Evolutionary conservation across 2,113 vertebrate species (phyloP).

Genomic region (Actenoides hombroni): DNA sequence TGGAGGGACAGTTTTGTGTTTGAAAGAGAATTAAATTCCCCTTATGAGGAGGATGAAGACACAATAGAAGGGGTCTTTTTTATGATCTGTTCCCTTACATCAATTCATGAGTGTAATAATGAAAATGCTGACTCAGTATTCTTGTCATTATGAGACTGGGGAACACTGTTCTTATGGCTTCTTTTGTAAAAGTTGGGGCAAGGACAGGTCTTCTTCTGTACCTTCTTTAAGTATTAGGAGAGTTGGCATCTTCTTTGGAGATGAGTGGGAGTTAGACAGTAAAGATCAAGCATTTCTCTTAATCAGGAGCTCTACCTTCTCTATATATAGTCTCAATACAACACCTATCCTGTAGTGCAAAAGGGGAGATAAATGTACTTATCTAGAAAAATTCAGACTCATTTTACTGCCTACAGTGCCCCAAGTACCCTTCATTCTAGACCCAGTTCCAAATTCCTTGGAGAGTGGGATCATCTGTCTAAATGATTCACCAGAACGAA

Average conservation of each 20-base stretch:
- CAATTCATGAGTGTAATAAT: not conserved
- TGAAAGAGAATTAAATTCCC: not conserved
- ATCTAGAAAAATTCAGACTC: not conserved
- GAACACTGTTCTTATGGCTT: not conserved
- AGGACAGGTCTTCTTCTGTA: not conserved
- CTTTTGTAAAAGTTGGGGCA: not conserved
- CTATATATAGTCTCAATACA: not conserved
- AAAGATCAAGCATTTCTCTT: not conserved
- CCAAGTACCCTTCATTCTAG: not conserved
- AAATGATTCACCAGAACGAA: not conserved
- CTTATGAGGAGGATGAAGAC: not conserved
- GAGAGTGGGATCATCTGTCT: not conserved
- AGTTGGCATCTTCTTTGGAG: not conserved
- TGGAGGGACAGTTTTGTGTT: not conserved
- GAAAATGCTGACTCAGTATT: not conserved
- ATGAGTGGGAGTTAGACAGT: not conserved
- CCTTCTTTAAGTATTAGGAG: not conserved
- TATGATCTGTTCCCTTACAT: not conserved
- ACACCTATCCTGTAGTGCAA: not conserved
- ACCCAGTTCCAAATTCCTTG: not conserved
- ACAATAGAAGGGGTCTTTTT: not conserved
- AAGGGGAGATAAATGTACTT: not conserved
- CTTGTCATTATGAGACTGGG: not conserved
- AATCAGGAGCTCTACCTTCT: not conserved
- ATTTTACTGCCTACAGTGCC: not conserved